phyloP scores from a whole-genome alignment of 2,888 invertebrate species.

The Ornithoptera priamus region DNA sequence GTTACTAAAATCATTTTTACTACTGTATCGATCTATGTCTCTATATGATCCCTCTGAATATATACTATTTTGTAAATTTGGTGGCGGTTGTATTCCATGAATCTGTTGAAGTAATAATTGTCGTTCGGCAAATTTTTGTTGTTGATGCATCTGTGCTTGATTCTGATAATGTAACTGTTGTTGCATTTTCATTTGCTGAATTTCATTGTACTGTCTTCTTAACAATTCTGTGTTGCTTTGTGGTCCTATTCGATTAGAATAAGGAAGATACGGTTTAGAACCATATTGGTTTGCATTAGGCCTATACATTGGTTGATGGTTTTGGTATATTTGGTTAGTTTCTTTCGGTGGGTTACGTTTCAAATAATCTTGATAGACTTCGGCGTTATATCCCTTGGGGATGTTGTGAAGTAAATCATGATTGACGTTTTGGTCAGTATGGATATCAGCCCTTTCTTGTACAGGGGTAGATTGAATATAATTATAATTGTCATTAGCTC shows the following conservation, averaged over 20 bases:
- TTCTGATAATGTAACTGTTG: conserved; percentile 83
- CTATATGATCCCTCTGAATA: conserved; percentile 72
- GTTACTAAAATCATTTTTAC: conserved; percentile 70
- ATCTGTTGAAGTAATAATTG: conserved; percentile 82
- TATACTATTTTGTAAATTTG: conserved; percentile 73
- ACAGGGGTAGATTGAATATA: conserved; percentile 74
- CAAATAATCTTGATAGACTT: conserved; percentile 78
- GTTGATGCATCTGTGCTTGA: conserved; percentile 82
- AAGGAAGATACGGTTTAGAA: conserved; percentile 74
- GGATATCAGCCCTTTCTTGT: conserved; percentile 65
- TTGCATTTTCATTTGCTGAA: conserved; percentile 83
- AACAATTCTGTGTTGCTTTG: conserved; percentile 81
- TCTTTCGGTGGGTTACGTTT: conserved; percentile 80
- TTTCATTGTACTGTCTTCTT: conserved; percentile 81
- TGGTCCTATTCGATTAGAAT: conserved; percentile 74
- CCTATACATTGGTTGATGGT: conserved; percentile 73
- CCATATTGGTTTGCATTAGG: conserved; percentile 72
- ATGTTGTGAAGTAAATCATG: conserved; percentile 70
- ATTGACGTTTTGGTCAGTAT: conserved; percentile 71
- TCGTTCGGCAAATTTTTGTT: conserved; percentile 82
- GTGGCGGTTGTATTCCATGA: conserved; percentile 76
- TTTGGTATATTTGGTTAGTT: conserved; percentile 79
- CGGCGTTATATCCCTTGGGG: conserved; percentile 79
- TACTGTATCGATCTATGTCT: conserved; percentile 71
- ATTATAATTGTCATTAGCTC: conserved; percentile 79